These are phyloP conservation scores for Antheraea mylitta DNA, from an alignment of 1,140 invertebrate genomes.

Conservation along the genomic window DNA sequence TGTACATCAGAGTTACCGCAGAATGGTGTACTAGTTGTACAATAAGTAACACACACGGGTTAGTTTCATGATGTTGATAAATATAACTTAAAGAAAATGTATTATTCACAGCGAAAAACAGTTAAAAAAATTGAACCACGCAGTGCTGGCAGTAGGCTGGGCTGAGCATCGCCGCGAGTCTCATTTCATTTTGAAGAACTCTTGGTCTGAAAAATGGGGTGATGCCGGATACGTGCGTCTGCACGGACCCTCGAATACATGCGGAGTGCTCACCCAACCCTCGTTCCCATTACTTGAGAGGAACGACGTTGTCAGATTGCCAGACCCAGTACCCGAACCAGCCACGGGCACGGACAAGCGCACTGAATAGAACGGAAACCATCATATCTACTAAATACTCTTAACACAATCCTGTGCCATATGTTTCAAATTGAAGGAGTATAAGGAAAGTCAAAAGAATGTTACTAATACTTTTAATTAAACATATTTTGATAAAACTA, in stretches of 20 bases:
- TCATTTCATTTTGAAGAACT: slow-evolving; percentile 60
- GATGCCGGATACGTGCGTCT: slow-evolving; percentile 50
- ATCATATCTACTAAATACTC: neutral
- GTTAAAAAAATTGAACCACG: slow-evolving; percentile 33
- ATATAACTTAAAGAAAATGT: neutral
- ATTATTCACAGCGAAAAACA: neutral
- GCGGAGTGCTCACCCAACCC: slow-evolving; percentile 46
- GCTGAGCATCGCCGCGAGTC: slow-evolving; percentile 34
- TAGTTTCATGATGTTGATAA: too few species aligned
- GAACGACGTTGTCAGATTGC: slow-evolving; percentile 35
- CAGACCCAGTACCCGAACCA: slow-evolving; percentile 3
- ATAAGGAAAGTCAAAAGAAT: too few species aligned
- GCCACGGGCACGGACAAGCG: slow-evolving; percentile 27
- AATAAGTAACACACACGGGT: too few species aligned
- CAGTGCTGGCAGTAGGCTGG: slow-evolving; percentile 60
- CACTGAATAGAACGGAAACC: neutral
- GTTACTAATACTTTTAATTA: too few species aligned
- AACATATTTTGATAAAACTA: too few species aligned
- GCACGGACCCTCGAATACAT: slow-evolving; percentile 30
- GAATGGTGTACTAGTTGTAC: too few species aligned
- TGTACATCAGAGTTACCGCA: too few species aligned
- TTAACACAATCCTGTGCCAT: neutral
- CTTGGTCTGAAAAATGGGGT: slow-evolving; percentile 53
- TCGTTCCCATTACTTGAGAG: slow-evolving; percentile 47
- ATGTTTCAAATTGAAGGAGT: neutral